Percentiles rank a stretch among this genome's conserved stretches.
These are phyloP conservation scores for Stictonetta naevosa DNA, from an alignment of 2,113 vertebrate species.

Conservation along the genomic window DNA sequence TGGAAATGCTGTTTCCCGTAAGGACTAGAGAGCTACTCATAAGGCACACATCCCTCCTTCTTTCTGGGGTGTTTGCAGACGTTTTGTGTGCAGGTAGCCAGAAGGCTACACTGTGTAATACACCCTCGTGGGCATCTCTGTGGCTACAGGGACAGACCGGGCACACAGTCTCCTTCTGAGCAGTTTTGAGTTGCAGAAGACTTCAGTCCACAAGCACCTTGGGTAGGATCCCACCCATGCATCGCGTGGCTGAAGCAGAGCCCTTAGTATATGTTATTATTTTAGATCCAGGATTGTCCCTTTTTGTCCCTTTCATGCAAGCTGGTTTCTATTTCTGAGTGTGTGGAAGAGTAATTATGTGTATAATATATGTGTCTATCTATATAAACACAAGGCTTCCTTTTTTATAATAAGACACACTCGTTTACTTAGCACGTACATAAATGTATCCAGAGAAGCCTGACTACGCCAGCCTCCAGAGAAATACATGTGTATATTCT, in stretches of 20 bases:
- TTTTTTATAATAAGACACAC: background rate
- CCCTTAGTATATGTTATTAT: background rate
- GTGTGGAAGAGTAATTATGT: background rate
- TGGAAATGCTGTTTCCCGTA: background rate
- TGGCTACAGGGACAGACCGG: background rate
- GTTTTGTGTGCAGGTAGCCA: background rate
- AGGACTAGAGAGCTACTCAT: background rate
- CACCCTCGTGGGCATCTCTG: background rate
- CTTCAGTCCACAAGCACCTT: background rate
- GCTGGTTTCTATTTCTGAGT: background rate
- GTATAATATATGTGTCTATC: background rate
- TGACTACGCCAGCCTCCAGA: background rate
- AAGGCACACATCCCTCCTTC: background rate
- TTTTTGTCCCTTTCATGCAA: background rate
- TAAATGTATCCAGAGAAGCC: background rate
- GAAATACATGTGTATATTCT: background rate
- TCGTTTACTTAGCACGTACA: background rate
- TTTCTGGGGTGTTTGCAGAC: background rate
- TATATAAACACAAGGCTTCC: background rate
- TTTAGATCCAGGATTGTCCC: background rate
- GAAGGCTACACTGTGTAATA: background rate
- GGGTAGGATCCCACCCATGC: background rate
- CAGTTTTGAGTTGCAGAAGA: background rate
- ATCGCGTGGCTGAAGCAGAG: background rate
- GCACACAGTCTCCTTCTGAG: fast-evolving